Evolutionary conservation across 2,113 vertebrate genomes (phyloP), one percentile per base, ranked within the genome.

Genomic region (Mionectes macconnelli): DNA sequence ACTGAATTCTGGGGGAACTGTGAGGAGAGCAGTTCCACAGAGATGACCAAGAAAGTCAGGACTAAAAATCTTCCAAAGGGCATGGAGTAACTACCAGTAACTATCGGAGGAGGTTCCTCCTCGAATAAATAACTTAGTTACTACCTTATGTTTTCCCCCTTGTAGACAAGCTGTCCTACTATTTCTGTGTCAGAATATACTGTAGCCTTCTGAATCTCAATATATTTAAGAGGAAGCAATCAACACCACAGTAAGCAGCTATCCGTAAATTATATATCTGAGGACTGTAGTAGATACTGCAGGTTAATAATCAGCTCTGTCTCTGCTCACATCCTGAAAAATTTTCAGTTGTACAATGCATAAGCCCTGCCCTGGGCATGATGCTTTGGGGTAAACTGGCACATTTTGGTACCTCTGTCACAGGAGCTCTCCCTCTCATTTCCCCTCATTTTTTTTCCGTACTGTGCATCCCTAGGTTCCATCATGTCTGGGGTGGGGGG

Each of bases 151-250:
- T 73, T 57, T 88, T 66, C 14, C 47, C 79, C 69, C 84, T 92
- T 23, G 37, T 96, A 97, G 95, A 93, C 80, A 90, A 95, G 74
- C 57, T 95, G 93, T 97, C 93, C 79, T 88, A 96, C 78, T 86
- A 90, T 94, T 89, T 97, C 93, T 96, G 95, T 98, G 94, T 94
- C 93, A 89, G 75, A 95, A 88, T 97, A 94, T 95, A 64, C 92
- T 66, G 73, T 96, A 95, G 88, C 85, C 82, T 97, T 96, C 95
- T 91, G 86, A 89, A 80, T 88, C 95, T 89, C 87, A 89, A 69
- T 94, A 56, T 79, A 93, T 82, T 92, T 95, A 95, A 86, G 80
- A 94, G 73, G 90, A 93, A 97, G 35, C 68, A 80, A 76, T 86
- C 94, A 93, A 44, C 86, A 89, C 52, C 72, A 86, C 80, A 89